These are phyloP conservation scores for Cairina moschata DNA, from an alignment of 2,113 vertebrate genomes.

Conservation along the genomic window DNA sequence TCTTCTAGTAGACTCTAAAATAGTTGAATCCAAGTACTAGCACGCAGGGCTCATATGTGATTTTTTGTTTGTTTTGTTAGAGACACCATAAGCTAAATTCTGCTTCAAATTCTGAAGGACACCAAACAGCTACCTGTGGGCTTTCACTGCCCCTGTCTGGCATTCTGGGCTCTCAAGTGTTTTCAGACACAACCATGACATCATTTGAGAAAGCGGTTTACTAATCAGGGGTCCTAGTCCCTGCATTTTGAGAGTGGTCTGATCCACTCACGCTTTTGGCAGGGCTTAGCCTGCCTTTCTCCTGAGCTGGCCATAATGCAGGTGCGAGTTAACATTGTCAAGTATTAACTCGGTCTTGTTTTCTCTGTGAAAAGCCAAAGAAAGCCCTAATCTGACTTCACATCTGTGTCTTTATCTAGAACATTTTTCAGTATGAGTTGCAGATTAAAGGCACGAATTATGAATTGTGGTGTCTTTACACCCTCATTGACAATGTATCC, in stretches of 20 bases:
- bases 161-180: background rate
- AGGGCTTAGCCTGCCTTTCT: background rate
- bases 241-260: background rate
- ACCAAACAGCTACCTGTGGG: background rate
- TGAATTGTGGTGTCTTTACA: background rate
- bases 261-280: background rate
- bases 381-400: background rate
- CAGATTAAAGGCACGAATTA: background rate
- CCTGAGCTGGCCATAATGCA: background rate
- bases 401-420: background rate
- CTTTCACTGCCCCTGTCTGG: background rate
- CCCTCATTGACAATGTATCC: background rate
- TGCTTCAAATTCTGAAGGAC: background rate
- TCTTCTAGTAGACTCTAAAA: background rate
- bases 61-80: background rate
- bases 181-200: accelerated
- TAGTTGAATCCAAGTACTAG: background rate
- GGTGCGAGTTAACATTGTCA: background rate
- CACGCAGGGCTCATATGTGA: background rate
- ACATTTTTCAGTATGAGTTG: background rate
- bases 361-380: background rate
- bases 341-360: background rate
- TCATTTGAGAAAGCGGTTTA: background rate
- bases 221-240: background rate
- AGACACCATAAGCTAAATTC: background rate